A percentile compares a stretch with the other conserved stretches of the same genome.
phyloP scores from a whole-genome alignment of 2,113 vertebrate species.

The Empidonax traillii region DNA sequence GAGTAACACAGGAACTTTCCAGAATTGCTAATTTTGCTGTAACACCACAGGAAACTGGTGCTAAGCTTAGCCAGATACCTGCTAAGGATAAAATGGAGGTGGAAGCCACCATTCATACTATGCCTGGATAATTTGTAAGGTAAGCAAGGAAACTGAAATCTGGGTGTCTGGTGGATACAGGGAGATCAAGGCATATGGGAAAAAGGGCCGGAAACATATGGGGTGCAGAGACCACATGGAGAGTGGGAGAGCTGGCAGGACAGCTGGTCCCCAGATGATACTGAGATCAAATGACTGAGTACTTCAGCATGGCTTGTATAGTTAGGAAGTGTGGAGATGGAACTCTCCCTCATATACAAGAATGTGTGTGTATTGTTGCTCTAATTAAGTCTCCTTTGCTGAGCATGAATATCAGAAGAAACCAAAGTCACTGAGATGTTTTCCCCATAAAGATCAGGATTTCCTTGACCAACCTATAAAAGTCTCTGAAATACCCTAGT shows the following conservation, averaged over 20 bases:
- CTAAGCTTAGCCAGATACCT: neutral
- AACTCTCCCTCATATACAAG: conserved; percentile 12
- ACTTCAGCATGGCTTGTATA: conserved; percentile 47
- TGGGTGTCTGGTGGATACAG: conserved; percentile 7
- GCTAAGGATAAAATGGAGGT: neutral
- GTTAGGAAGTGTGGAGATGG: conserved; percentile 47
- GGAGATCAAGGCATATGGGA: conserved; percentile 55
- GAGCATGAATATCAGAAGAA: neutral
- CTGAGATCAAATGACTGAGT: conserved; percentile 66
- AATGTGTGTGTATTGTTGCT: neutral
- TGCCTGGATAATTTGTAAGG: neutral
- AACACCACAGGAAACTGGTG: neutral
- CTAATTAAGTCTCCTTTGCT: conserved; percentile 1
- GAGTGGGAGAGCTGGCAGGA: conserved; percentile 49
- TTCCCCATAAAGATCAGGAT: neutral
- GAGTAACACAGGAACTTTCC: neutral
- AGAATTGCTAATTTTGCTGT: neutral
- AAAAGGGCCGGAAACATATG: conserved; percentile 65
- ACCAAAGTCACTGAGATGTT: neutral
- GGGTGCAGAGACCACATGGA: conserved; percentile 52
- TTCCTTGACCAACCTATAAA: neutral
- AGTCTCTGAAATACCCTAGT: neutral
- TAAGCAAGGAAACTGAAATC: conserved; percentile 3
- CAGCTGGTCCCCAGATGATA: conserved; percentile 64
- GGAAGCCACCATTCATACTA: neutral